Evolutionary conservation across 2,888 invertebrate species (phyloP).

Genomic region (Scelioninae gen. 1): DNA sequence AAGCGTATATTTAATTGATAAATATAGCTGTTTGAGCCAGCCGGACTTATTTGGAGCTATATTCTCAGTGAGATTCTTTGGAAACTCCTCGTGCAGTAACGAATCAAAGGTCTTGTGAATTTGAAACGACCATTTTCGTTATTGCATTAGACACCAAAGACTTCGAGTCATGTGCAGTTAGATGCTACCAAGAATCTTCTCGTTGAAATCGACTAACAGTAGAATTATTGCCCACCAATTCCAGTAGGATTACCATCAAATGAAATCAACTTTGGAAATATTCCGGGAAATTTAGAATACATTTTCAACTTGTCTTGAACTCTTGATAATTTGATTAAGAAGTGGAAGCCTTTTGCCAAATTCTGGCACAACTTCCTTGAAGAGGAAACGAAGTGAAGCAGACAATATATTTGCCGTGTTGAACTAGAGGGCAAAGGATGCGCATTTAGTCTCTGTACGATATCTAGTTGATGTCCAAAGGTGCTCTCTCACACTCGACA

Average conservation of each 20-base stretch:
- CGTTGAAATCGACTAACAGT: slow-evolving; percentile 83
- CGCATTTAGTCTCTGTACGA: slow-evolving; percentile 78
- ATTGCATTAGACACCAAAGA: slow-evolving; percentile 79
- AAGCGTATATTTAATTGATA: slow-evolving; percentile 43
- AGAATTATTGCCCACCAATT: slow-evolving; percentile 79
- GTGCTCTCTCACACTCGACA: slow-evolving; percentile 81
- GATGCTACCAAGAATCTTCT: slow-evolving; percentile 75
- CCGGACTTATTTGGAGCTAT: slow-evolving; percentile 5
- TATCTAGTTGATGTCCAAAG: slow-evolving; percentile 84
- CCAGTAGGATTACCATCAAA: slow-evolving; percentile 5
- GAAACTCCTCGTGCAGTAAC: slow-evolving; percentile 35
- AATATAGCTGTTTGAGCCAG: neutral
- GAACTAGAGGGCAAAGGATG: slow-evolving; percentile 70
- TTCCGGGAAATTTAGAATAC: neutral
- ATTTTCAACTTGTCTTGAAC: neutral
- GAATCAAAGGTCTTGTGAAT: slow-evolving; percentile 56
- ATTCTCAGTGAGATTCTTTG: slow-evolving; percentile 38
- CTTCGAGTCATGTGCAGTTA: slow-evolving; percentile 72
- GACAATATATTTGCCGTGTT: slow-evolving; percentile 81
- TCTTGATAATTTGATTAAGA: neutral
- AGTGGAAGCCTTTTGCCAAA: neutral
- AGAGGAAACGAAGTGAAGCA: slow-evolving; percentile 54
- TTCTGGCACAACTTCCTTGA: slow-evolving; percentile 24
- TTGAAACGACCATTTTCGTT: slow-evolving; percentile 78
- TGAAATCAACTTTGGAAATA: neutral